Evolutionary conservation across 2,113 vertebrate genomes (phyloP).

Genomic region (Propithecus coquereli): DNA sequence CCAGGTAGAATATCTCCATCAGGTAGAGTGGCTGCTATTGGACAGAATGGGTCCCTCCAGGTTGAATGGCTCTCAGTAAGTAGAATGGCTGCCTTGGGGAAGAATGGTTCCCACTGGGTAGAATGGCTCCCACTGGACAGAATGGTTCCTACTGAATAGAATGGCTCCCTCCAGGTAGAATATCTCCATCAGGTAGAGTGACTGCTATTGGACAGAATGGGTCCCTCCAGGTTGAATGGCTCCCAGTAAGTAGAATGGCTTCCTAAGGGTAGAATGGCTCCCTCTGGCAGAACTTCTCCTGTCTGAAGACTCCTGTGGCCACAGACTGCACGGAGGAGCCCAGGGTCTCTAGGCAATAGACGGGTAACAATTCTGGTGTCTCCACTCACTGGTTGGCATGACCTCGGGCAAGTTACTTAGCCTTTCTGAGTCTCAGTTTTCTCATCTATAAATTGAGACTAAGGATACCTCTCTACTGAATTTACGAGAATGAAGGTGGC

Average conservation of each 20-base stretch:
- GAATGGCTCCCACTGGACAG: not conserved
- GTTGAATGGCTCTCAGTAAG: not conserved
- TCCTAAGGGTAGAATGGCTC: too few relatives aligned
- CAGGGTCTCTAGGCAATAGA: not conserved
- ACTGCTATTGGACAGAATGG: too few relatives aligned
- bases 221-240: not conserved
- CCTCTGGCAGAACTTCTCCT: not conserved
- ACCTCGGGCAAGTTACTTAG: not conserved
- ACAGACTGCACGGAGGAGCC: not conserved
- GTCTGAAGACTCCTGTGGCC: not conserved
- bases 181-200: not conserved
- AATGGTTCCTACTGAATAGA: not conserved
- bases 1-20: not conserved
- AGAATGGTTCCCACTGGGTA: not conserved
- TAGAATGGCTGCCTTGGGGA: too few relatives aligned
- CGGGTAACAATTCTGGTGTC: not conserved
- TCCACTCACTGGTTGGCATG: not conserved
- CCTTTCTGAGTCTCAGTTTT: not conserved
- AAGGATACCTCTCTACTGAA: fast-evolving
- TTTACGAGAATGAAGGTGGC: not conserved
- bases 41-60: not conserved
- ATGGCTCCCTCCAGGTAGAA: not conserved
- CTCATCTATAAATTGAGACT: not conserved
- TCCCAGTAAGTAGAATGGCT: too few relatives aligned
- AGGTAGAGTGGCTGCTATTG: not conserved